Conservation (phyloP, 1,140 invertebrate genomes). For the Prorops nasuta region DNA sequence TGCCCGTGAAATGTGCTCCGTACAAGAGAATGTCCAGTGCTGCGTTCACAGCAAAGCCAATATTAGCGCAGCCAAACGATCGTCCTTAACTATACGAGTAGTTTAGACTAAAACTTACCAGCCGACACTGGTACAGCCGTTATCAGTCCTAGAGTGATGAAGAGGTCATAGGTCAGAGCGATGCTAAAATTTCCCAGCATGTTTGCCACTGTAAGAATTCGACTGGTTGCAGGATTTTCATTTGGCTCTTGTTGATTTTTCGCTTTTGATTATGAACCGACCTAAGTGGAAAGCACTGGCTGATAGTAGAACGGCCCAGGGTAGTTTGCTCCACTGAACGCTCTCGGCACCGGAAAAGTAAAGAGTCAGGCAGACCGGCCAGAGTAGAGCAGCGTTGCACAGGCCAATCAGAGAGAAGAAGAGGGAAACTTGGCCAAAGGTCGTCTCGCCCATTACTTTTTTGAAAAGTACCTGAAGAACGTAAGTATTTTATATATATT, state of each 20-base stretch:
- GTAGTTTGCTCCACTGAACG: conserved; percentile 73
- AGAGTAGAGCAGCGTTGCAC: conserved; percentile 78
- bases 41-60: conserved; percentile 47
- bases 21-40: conserved; percentile 85
- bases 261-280: conserved; percentile 13
- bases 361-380: conserved; percentile 80
- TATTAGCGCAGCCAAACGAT: background rate
- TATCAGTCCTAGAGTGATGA: conserved; percentile 87
- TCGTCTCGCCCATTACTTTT: conserved; percentile 88
- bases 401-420: conserved; percentile 86
- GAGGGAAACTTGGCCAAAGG: conserved; percentile 80
- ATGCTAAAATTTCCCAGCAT: conserved; percentile 88
- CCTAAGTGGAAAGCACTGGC: conserved; percentile 77
- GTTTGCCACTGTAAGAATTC: conserved; percentile 75
- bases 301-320: conserved; percentile 76
- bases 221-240: background rate
- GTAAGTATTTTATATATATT: conserved; percentile 4
- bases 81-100: background rate
- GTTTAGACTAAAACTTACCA: conserved; percentile 57
- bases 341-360: conserved; percentile 83
- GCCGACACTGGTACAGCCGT: conserved; percentile 90
- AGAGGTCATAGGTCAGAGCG: conserved; percentile 87
- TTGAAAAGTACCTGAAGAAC: conserved; percentile 77
- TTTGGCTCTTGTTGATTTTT: background rate
- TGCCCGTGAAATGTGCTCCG: conserved; percentile 82